Evolutionary conservation across 2,797 vertebrate species (phyloP), one percentile per base, ranked within the genome.

Genomic region (Microctenopoma lineatum): DNA sequence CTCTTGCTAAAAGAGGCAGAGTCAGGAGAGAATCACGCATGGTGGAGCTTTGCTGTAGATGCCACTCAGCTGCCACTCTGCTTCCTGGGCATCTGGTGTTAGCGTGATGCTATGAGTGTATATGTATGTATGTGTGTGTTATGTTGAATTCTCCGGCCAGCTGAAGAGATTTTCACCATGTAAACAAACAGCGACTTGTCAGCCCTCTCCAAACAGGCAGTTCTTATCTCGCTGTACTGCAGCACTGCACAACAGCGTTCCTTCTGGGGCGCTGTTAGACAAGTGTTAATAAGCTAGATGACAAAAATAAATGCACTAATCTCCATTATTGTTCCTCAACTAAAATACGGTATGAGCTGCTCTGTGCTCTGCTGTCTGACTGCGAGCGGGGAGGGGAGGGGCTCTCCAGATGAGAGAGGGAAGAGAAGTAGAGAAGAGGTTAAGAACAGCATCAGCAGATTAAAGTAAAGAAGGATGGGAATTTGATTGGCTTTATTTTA

Each of bases 31-130:
- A 85, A 80, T 91, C 88, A 87, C 66, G 84, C 87, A 88, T 83
- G 78, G 73, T 6, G 9, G 66, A 75, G 67, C 84, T 87, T 85
- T 81, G 68, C 73, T 69, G 74, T 70, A 64, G 82, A 84, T 84
- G 83, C 75, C 82, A 77, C 75, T 85, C 78, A 66, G 75, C 75
- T 72, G 55, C 75, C 79, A 81, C 83, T 75, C 53, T 2, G 51
- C 84, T 71, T 80, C 75, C 83, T 84, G 82, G 39, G 83, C 87
- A 87, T 90, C 86, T 90, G 85, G 77, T 81, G 84, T 86, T 89
- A 72, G 86, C 75, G 80, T 83, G 85, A 82, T 52, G 73, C 66
- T 66, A 73, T n/a, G 25, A 55, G 63, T 77, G 73, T 82, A 66
- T 69, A 16, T 74, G 55, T 72, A 38, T 60, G 25, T 61, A 26